Percentiles rank a stretch among this genome's conserved stretches.
phyloP scores from a whole-genome alignment of 2,113 vertebrate genomes.

The Etia nguti region DNA sequence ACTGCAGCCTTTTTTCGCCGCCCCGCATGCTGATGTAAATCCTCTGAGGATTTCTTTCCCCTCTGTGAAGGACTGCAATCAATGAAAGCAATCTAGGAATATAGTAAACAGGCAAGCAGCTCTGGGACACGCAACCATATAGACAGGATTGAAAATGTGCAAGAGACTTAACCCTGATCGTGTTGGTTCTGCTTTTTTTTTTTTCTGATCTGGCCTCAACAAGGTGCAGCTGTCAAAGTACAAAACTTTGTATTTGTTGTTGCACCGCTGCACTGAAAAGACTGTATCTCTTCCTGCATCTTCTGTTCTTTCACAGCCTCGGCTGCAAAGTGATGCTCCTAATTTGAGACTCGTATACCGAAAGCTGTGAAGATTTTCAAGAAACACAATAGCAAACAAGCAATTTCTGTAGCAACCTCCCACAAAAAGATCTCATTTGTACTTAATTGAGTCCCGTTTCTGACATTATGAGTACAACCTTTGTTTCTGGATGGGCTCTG shows the following conservation, averaged over 20 bases:
- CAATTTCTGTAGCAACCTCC: background rate
- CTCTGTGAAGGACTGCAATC: slow-evolving; percentile 33
- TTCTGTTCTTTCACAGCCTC: background rate
- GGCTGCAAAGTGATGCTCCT: background rate
- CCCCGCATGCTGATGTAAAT: slow-evolving; percentile 44
- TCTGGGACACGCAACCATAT: background rate
- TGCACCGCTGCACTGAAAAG: background rate
- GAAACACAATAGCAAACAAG: background rate
- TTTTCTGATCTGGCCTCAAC: background rate
- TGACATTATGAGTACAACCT: background rate
- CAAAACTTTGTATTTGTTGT: background rate
- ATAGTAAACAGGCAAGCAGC: slow-evolving; percentile 50
- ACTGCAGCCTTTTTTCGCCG: background rate
- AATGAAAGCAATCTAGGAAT: slow-evolving; percentile 67
- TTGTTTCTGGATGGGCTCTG: background rate
- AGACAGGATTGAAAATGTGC: background rate
- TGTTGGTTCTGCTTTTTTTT: background rate
- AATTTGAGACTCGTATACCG: background rate
- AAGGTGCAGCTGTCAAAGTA: background rate
- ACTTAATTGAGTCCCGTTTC: background rate
- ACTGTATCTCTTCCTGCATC: background rate
- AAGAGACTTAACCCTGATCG: background rate
- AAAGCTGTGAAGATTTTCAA: background rate
- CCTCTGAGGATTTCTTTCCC: slow-evolving; percentile 32
- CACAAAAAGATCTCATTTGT: background rate